These are phyloP conservation scores for Pteropus alecto DNA, from an alignment of 2,113 vertebrate genomes.

Conservation along the genomic window DNA sequence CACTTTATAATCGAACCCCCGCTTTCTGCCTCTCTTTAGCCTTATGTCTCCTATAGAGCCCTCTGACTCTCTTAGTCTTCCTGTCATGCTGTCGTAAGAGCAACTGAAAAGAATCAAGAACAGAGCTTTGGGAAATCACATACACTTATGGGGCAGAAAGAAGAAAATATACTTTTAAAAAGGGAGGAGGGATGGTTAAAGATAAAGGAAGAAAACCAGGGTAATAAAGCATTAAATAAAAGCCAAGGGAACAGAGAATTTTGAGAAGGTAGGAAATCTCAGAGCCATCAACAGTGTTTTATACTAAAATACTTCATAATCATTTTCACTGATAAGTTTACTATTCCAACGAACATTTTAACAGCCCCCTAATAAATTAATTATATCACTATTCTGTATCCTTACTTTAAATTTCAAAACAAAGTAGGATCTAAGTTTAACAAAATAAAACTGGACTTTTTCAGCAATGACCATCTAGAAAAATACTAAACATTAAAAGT, in stretches of 20 bases:
- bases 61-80: not conserved
- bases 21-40: not conserved
- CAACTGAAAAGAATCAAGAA: conserved; percentile 48
- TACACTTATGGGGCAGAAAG: conserved; percentile 71
- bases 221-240: conserved; percentile 59
- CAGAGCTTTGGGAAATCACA: conserved; percentile 33
- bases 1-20: not conserved
- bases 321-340: conserved; percentile 41
- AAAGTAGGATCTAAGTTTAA: conserved; percentile 46
- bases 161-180: conserved; percentile 58
- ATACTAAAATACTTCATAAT: conserved; percentile 55
- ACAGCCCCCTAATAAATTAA: conserved; percentile 27
- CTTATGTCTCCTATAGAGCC: not conserved
- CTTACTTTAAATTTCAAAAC: conserved; percentile 61
- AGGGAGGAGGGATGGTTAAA: conserved; percentile 19
- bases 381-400: conserved; percentile 2
- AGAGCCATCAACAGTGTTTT: conserved; percentile 61
- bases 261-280: conserved; percentile 57
- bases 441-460: conserved; percentile 54
- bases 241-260: conserved; percentile 68
- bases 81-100: conserved; percentile 23
- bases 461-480: conserved; percentile 40
- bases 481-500: conserved; percentile 58
- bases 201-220: conserved; percentile 56
- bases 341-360: conserved; percentile 54